Percentiles rank a stretch among this genome's conserved stretches.
Conservation (phyloP, 53 echinoderm and acorn worm species). For the Zoroaster sp. region DNA sequence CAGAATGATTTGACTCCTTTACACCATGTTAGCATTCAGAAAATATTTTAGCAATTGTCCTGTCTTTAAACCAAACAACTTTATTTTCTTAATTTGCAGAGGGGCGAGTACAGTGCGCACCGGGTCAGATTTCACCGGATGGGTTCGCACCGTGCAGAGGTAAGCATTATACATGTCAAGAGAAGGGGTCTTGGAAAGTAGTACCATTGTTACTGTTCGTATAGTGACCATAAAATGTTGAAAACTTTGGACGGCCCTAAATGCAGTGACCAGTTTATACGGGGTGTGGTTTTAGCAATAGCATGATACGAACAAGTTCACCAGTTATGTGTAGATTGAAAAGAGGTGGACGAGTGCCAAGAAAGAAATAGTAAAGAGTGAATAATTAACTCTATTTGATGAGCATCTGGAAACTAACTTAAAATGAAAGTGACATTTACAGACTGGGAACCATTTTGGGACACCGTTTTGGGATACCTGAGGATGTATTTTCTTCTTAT, state of each 20-base stretch:
- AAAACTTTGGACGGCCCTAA: too few relatives aligned
- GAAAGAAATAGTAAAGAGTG: background rate
- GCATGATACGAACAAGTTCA: too few relatives aligned
- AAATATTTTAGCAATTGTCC: too few relatives aligned
- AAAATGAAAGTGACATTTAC: background rate
- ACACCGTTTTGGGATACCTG: background rate
- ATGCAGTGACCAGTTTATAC: too few relatives aligned
- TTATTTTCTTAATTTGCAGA: conserved; percentile 62
- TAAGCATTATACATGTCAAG: conserved; percentile 22
- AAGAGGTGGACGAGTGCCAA: background rate
- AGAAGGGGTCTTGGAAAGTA: background rate
- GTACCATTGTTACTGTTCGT: too few relatives aligned
- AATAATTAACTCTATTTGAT: background rate
- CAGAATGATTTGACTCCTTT: too few relatives aligned
- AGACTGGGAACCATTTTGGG: background rate
- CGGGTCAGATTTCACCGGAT: conserved; percentile 82
- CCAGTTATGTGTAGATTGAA: background rate
- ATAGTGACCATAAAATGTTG: too few relatives aligned
- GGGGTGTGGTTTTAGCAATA: too few relatives aligned
- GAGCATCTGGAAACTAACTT: background rate
- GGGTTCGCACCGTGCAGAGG: conserved; percentile 95
- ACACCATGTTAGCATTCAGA: too few relatives aligned
- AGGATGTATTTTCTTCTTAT: background rate
- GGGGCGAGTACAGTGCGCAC: conserved; percentile 72
- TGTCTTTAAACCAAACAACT: too few relatives aligned